These are phyloP conservation scores for Lipotes vexillifer DNA, from an alignment of 2,113 vertebrate genomes.

Conservation along the genomic window DNA sequence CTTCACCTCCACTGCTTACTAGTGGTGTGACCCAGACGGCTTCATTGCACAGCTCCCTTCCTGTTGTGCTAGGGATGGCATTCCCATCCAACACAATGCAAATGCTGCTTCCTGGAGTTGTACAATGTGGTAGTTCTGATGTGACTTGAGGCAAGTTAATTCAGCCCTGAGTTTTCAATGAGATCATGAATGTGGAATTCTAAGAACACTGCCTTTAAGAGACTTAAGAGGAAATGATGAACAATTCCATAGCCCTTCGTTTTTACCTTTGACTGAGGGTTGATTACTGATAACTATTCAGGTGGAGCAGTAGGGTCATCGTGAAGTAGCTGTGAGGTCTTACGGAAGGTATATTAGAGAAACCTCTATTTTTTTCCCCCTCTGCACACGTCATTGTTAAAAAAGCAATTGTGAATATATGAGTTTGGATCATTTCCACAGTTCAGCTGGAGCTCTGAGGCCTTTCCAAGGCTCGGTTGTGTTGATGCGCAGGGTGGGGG, in stretches of 20 bases:
- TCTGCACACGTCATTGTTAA: background rate
- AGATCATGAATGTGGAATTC: background rate
- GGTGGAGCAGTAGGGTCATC: background rate
- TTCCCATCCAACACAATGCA: background rate
- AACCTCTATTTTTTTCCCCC: background rate
- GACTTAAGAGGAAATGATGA: background rate
- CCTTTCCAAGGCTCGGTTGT: background rate
- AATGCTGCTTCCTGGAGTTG: background rate
- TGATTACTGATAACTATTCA: background rate
- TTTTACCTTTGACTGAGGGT: background rate
- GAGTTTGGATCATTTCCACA: background rate
- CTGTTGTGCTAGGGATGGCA: no score
- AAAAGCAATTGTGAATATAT: background rate
- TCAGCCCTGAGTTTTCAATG: background rate
- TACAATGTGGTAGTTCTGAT: rapidly evolving
- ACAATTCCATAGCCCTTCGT: background rate
- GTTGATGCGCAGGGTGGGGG: background rate
- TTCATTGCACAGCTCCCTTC: background rate
- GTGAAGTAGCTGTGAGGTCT: background rate
- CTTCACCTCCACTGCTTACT: background rate
- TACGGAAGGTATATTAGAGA: background rate
- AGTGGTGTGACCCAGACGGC: background rate
- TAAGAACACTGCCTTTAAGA: background rate
- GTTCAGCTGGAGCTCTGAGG: background rate
- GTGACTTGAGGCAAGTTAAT: background rate